Conservation (phyloP, 2,797 vertebrate genomes). For the Cyclopterus lumpus region DNA sequence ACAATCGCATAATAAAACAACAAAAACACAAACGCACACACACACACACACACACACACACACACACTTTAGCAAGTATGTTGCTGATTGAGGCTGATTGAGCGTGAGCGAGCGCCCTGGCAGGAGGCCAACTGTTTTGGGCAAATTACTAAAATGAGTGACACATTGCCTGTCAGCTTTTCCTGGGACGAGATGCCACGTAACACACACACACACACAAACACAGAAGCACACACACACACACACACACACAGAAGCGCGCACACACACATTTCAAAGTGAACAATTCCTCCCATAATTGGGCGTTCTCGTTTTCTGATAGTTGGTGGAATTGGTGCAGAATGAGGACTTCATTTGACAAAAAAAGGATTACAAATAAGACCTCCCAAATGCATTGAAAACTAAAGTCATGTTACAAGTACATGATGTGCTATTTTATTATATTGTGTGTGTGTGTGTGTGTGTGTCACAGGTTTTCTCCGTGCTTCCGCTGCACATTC, state of each 20-base stretch:
- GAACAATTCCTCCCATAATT: slow-evolving; percentile 43
- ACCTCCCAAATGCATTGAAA: slow-evolving; percentile 5
- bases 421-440: slow-evolving; percentile 15
- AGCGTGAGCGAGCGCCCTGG: slow-evolving; percentile 49
- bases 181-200: slow-evolving; percentile 36
- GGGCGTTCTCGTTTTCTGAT: slow-evolving; percentile 33
- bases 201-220: slow-evolving; percentile 7
- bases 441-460: neutral
- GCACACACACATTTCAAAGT: slow-evolving; percentile 49
- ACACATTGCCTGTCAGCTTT: slow-evolving; percentile 56
- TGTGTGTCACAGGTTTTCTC: too few species aligned
- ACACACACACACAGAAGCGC: neutral
- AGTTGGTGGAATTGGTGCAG: slow-evolving; percentile 17
- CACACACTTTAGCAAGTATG: slow-evolving; percentile 34
- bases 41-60: slow-evolving; percentile 24
- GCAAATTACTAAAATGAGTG: slow-evolving; percentile 67
- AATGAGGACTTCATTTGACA: slow-evolving; percentile 23
- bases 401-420: neutral
- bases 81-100: slow-evolving; percentile 76
- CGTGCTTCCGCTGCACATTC: neutral
- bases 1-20: slow-evolving; percentile 45
- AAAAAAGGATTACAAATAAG: slow-evolving; percentile 5
- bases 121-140: slow-evolving; percentile 70
- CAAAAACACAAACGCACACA: slow-evolving; percentile 33
- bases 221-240: neutral